Conservation (phyloP, 2,797 vertebrate species). For the Botia almorhae region DNA sequence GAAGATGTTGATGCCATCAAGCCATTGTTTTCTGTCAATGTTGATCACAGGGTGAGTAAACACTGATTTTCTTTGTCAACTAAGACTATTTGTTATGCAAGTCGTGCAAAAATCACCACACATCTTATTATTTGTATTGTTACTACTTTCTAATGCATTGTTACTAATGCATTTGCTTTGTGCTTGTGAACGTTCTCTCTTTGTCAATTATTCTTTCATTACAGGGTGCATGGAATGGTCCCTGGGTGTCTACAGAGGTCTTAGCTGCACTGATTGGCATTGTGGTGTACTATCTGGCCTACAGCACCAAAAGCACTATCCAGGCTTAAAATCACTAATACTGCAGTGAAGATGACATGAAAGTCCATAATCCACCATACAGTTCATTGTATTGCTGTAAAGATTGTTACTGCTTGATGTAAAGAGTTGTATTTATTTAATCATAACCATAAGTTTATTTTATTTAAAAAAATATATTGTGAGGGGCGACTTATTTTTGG, state of each 20-base stretch:
- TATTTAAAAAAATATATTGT: too few relatives aligned
- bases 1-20: constrained; percentile 87
- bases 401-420: too few relatives aligned
- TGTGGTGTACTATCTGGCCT: constrained; percentile 87
- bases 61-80: background rate
- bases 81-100: background rate
- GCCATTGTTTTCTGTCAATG: constrained; percentile 91
- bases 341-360: background rate
- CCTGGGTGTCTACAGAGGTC: constrained; percentile 92
- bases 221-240: constrained; percentile 89
- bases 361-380: background rate
- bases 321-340: constrained; percentile 76
- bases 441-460: too few relatives aligned
- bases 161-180: background rate
- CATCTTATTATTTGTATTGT: background rate
- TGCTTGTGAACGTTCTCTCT: background rate
- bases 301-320: constrained; percentile 87
- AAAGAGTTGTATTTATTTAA: too few relatives aligned
- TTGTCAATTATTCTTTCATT: constrained; percentile 22
- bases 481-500: background rate
- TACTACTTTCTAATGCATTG: background rate
- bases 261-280: constrained; percentile 86
- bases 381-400: background rate
- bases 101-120: background rate
- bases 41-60: constrained; percentile 89